phyloP scores from a whole-genome alignment of 2,888 invertebrate species.

The Bimastos eiseni region DNA sequence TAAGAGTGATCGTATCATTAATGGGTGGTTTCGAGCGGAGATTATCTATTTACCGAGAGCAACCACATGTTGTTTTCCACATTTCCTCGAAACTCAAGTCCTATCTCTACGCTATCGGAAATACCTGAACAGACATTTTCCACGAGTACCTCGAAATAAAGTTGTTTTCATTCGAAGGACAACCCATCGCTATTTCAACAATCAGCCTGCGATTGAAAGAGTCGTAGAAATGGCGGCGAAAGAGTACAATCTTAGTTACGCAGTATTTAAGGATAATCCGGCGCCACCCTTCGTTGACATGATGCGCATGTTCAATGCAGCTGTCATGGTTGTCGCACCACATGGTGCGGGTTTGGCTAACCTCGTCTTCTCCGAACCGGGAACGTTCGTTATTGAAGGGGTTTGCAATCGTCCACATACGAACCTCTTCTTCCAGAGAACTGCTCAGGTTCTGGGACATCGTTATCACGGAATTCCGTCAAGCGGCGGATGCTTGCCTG shows the following conservation, averaged over 20 bases:
- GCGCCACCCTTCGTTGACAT: slow-evolving; percentile 39
- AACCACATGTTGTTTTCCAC: slow-evolving; percentile 40
- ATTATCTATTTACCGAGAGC: slow-evolving; percentile 40
- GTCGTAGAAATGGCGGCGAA: slow-evolving; percentile 26
- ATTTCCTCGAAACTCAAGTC: slow-evolving; percentile 35
- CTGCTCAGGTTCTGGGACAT: slow-evolving; percentile 39
- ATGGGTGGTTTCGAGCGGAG: slow-evolving; percentile 36
- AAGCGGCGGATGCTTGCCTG: background rate
- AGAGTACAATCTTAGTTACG: slow-evolving; percentile 31
- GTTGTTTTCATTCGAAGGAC: slow-evolving; percentile 34
- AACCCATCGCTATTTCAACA: slow-evolving; percentile 17
- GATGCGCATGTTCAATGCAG: slow-evolving; percentile 39
- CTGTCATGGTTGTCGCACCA: slow-evolving; percentile 41
- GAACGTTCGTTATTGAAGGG: slow-evolving; percentile 41
- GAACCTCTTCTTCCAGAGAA: slow-evolving; percentile 44
- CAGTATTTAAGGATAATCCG: slow-evolving; percentile 39
- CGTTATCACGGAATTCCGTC: slow-evolving; percentile 41
- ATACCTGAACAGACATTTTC: background rate
- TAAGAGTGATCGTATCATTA: slow-evolving; percentile 33
- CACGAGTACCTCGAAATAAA: slow-evolving; percentile 18
- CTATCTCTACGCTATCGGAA: slow-evolving; percentile 17
- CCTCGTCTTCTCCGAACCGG: slow-evolving; percentile 38
- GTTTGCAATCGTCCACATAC: slow-evolving; percentile 45
- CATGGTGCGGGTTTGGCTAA: slow-evolving; percentile 45
- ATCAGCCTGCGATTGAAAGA: background rate